Percentiles rank a stretch among this genome's conserved stretches.
Conservation (phyloP, 2,888 invertebrate genomes). For the Trypoxylon attenuatum region DNA sequence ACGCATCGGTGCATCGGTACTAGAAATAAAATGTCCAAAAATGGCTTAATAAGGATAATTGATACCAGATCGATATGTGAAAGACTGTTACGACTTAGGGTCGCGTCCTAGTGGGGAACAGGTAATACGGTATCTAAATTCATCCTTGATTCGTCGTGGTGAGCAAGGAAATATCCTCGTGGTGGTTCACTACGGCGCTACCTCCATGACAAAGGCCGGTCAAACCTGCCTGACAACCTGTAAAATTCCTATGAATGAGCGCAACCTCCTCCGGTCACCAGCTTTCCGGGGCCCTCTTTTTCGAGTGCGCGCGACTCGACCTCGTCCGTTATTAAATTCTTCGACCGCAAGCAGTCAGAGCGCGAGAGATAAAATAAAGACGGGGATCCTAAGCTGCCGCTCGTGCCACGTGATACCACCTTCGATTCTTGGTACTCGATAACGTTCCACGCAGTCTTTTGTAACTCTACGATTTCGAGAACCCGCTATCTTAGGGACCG, state of each 20-base stretch:
- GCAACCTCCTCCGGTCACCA: conserved; percentile 57
- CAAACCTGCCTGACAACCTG: conserved; percentile 71
- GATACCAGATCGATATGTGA: conserved; percentile 14
- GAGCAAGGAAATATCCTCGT: conserved; percentile 39
- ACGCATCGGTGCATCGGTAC: too few species aligned
- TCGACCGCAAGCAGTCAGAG: conserved; percentile 49
- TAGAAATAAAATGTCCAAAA: too few species aligned
- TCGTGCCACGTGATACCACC: conserved; percentile 46
- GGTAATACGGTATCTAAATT: conserved; percentile 47
- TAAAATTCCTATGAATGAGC: conserved; percentile 71
- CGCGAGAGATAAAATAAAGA: conserved; percentile 20
- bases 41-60: too few species aligned
- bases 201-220: conserved; percentile 67
- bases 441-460: neutral
- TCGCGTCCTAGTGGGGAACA: conserved; percentile 22
- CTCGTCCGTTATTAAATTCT: conserved; percentile 62
- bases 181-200: conserved; percentile 44
- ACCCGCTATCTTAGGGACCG: too few species aligned
- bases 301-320: conserved; percentile 48
- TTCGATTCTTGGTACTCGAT: conserved; percentile 21
- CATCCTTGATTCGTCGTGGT: conserved; percentile 51
- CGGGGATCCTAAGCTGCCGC: conserved; percentile 11
- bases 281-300: conserved; percentile 38
- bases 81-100: conserved; percentile 19
- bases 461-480: too few species aligned